Evolutionary conservation across 2,888 invertebrate species (phyloP).

Genomic region (Hanleya hanleyi): DNA sequence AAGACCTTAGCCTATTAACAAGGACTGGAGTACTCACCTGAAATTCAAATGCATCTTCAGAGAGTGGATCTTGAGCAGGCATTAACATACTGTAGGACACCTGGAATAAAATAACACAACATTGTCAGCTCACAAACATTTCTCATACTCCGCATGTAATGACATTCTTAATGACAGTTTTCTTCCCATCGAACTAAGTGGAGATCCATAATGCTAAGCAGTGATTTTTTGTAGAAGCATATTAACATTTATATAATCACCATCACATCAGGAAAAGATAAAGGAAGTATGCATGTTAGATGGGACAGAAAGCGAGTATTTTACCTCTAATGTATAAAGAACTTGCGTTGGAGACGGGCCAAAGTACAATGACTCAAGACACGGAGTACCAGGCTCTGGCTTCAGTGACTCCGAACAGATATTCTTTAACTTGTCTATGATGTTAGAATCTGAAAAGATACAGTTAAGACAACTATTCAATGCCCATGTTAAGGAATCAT

Average conservation of each 20-base stretch:
- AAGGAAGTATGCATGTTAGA: too few species aligned
- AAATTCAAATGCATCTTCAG: constrained; percentile 82
- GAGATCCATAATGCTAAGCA: too few species aligned
- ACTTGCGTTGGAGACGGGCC: constrained; percentile 82
- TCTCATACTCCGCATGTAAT: background rate
- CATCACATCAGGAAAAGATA: too few species aligned
- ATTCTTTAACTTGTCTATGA: constrained; percentile 78
- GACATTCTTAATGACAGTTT: background rate
- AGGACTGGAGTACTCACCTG: too few species aligned
- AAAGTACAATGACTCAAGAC: constrained; percentile 77
- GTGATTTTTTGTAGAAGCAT: too few species aligned
- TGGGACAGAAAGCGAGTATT: constrained; percentile 13
- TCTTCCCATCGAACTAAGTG: too few species aligned
- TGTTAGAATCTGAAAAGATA: constrained; percentile 65
- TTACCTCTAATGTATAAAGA: constrained; percentile 83
- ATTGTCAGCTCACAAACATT: background rate
- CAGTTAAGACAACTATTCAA: constrained; percentile 15
- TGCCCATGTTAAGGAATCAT: too few species aligned
- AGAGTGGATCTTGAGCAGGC: constrained; percentile 82
- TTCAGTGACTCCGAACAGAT: constrained; percentile 74
- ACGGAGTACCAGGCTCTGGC: constrained; percentile 52
- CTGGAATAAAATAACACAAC: constrained; percentile 71
- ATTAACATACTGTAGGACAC: constrained; percentile 92
- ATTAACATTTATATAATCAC: too few species aligned
- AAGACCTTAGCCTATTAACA: too few species aligned